A percentile compares a stretch with the other conserved stretches of the same genome.
These are phyloP conservation scores for Scaptomyza graminum DNA, from an alignment of 1,140 invertebrate species.

Conservation along the genomic window DNA sequence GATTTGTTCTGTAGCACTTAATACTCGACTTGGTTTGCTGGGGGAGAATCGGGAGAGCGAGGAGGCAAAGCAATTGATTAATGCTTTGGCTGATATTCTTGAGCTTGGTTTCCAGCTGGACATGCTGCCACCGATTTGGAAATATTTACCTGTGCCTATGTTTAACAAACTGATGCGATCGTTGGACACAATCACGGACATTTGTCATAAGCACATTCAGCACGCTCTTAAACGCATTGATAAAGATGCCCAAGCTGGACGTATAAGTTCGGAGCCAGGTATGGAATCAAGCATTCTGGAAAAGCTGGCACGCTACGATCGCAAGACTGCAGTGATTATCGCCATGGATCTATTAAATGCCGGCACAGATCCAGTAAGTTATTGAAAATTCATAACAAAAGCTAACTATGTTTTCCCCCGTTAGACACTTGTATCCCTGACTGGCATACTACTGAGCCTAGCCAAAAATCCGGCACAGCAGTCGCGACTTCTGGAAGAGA, in stretches of 20 bases:
- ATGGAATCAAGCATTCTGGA: conserved; percentile 72
- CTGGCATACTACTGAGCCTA: conserved; percentile 82
- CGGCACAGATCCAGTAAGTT: conserved; percentile 74
- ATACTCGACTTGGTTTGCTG: conserved; percentile 87
- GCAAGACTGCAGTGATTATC: conserved; percentile 82
- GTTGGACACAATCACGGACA: conserved; percentile 73
- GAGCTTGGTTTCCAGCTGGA: conserved; percentile 85
- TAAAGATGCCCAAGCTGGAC: conserved; percentile 32
- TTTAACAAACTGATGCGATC: conserved; percentile 86
- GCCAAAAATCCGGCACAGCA: conserved; percentile 88
- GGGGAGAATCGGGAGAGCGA: conserved; percentile 83
- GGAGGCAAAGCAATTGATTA: conserved; percentile 86
- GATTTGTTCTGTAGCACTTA: conserved; percentile 88
- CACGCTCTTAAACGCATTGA: conserved; percentile 61
- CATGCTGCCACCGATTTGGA: conserved; percentile 87
- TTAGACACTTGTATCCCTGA: conserved; percentile 51
- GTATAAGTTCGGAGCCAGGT: conserved; percentile 20
- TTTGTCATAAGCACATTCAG: conserved; percentile 59
- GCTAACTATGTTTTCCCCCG: neutral
- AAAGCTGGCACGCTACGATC: conserved; percentile 83
- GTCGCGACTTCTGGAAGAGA: conserved; percentile 88
- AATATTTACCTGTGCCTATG: conserved; percentile 85
- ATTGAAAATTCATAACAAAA: neutral
- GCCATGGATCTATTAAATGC: conserved; percentile 76
- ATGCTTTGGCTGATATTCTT: conserved; percentile 85